Evolutionary conservation across 1,140 invertebrate species (phyloP), one percentile per base, ranked within the genome.

Genomic region (Paramacrobiotus metropolitanus): DNA sequence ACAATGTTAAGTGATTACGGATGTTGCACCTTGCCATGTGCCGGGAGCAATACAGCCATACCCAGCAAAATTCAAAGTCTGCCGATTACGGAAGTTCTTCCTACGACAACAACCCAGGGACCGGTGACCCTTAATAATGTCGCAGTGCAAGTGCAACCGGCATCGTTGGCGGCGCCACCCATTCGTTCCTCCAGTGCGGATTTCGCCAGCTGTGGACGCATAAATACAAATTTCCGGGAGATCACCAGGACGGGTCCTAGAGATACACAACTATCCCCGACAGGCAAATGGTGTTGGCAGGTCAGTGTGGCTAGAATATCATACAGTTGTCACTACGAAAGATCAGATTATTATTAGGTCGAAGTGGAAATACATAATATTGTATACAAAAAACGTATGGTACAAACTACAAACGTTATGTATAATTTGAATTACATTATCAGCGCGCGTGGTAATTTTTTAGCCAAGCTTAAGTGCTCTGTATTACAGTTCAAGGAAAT

Each of bases 1-100:
- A 55, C 48, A 4, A 55, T 55, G 48, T 24, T 55, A 4, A 55
- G 48, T 24, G 48, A 55, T 24, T 55, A 55, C 48, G 48, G 48
- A 15, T 55, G 48, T 24, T 55, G 48, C 24, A 55, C 48, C 4
- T 24, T 55, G 9, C 48, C 48, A 24, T 55, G 48, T 28, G 48
- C 9, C 48, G 48, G 4, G 9, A 18, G 48, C 24, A 18, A 4
- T 28, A 4, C 48, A 9, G 24, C 9, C 48, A 18, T 24, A 9
- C 24, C 9, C 48, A 4, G 9, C 9, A 55, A n/a, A 9, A 55
- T 55, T 55, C 15, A 9, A 18, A 9, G 4, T 55, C 24, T 24
- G 48, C 48, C 48, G 9, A 24, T 28, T 4, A 55, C 48, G 4
- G 9, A 9, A 18, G 9, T 24, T 18, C 48, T 24, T 55, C 48